Evolutionary conservation across 2,888 invertebrate genomes (phyloP).

Genomic region (Allophyes oxyacanthae): DNA sequence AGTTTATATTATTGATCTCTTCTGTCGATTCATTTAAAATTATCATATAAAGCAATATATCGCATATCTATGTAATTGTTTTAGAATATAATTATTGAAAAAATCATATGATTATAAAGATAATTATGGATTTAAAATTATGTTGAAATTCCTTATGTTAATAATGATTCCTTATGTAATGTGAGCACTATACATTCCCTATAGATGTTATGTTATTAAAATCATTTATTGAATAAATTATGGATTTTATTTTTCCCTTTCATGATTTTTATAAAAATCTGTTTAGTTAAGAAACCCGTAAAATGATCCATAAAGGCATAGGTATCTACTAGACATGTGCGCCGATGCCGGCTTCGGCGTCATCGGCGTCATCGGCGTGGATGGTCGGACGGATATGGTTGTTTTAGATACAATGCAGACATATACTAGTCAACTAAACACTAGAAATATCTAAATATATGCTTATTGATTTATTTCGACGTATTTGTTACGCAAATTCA

Average conservation of each 20-base stretch:
- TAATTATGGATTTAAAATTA: conserved; percentile 36
- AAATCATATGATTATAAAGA: conserved; percentile 39
- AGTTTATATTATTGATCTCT: conserved; percentile 24
- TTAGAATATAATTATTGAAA: conserved; percentile 29
- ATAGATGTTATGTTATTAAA: conserved; percentile 55
- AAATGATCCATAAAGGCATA: no score
- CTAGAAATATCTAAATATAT: no score
- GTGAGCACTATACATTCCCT: conserved; percentile 50
- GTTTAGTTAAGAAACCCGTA: no score
- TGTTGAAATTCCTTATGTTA: conserved; percentile 27
- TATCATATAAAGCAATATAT: conserved; percentile 49
- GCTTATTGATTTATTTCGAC: no score
- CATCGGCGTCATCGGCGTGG: no score
- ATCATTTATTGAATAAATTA: conserved; percentile 44
- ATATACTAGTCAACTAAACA: no score
- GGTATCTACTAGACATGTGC: no score
- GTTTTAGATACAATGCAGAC: no score
- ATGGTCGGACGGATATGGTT: no score
- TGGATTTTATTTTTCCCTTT: conserved; percentile 8
- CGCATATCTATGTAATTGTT: conserved; percentile 54
- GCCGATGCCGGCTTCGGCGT: no score
- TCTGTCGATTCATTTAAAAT: conserved; percentile 29
- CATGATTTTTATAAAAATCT: no score
- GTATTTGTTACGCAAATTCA: no score
- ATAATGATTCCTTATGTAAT: conserved; percentile 28